phyloP scores from a whole-genome alignment of 2,888 invertebrate genomes.

The Agrotis clavis region DNA sequence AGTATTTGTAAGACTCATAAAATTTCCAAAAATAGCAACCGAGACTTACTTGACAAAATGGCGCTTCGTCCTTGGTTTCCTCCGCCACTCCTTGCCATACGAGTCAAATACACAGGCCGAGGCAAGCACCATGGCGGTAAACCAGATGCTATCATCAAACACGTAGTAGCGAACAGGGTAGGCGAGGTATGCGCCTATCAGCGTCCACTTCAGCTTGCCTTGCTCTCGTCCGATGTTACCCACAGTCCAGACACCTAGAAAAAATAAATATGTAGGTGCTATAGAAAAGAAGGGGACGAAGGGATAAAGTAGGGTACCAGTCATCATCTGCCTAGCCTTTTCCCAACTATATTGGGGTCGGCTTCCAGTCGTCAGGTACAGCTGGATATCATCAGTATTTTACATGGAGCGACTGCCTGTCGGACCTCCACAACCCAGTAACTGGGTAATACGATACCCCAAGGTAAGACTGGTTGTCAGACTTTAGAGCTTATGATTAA shows the following conservation, averaged over 20 bases:
- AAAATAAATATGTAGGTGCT: slow-evolving; percentile 27
- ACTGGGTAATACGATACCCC: too few species aligned
- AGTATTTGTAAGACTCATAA: background rate
- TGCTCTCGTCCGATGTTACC: slow-evolving; percentile 97
- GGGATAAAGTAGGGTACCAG: too few species aligned
- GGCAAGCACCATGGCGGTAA: slow-evolving; percentile 92
- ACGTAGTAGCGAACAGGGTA: slow-evolving; percentile 94
- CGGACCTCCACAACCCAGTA: too few species aligned
- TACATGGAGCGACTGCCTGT: too few species aligned
- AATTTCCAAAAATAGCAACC: background rate
- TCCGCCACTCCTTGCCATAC: slow-evolving; percentile 95
- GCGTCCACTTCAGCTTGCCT: slow-evolving; percentile 93
- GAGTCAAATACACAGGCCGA: slow-evolving; percentile 94
- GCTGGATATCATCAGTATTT: too few species aligned
- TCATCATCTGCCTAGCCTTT: too few species aligned
- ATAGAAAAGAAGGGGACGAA: too few species aligned
- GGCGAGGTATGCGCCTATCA: slow-evolving; percentile 92
- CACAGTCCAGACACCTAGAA: slow-evolving; percentile 96
- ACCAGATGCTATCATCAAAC: slow-evolving; percentile 94
- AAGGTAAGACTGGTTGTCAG: too few species aligned
- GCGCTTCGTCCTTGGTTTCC: slow-evolving; percentile 89
- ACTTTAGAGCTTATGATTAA: too few species aligned
- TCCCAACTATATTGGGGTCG: too few species aligned
- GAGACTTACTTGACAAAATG: slow-evolving; percentile 78
- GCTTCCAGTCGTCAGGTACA: too few species aligned